These are phyloP conservation scores for Catagonus wagneri DNA, from an alignment of 2,113 vertebrate species.

Conservation along the genomic window DNA sequence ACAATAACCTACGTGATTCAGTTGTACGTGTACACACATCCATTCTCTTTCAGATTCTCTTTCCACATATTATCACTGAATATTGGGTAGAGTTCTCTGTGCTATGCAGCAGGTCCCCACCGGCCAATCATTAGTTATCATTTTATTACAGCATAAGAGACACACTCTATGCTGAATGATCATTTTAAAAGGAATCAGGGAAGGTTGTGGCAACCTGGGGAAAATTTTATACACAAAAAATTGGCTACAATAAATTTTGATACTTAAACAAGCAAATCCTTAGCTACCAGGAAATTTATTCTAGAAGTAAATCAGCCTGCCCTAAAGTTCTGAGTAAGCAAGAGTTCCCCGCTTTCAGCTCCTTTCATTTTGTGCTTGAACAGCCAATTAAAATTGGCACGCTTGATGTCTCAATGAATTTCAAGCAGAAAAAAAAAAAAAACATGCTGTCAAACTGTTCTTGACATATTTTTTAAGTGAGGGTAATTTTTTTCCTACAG, in stretches of 20 bases:
- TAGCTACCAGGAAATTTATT: neutral
- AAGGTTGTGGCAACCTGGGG: neutral
- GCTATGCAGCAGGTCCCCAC: too few relatives aligned
- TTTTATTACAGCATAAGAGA: neutral
- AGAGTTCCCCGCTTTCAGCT: neutral
- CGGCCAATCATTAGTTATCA: neutral
- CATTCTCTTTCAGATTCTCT: too few relatives aligned
- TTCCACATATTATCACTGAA: too few relatives aligned
- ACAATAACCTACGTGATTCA: too few relatives aligned
- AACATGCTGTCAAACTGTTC: neutral
- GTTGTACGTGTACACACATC: too few relatives aligned
- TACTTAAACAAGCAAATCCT: conserved; percentile 14
- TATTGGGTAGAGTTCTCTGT: too few relatives aligned
- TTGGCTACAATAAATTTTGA: neutral
- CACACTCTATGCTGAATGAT: neutral
- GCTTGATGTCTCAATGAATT: neutral
- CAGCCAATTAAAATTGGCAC: neutral
- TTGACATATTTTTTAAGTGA: conserved; percentile 11
- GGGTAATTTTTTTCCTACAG: neutral
- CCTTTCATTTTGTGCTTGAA: neutral
- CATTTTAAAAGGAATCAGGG: neutral
- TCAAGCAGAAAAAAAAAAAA: neutral
- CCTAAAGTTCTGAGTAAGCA: neutral
- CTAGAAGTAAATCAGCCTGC: neutral
- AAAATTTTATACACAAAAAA: conserved; percentile 24